Evolutionary conservation across 2,797 vertebrate genomes (phyloP).

Genomic region (Huso huso): DNA sequence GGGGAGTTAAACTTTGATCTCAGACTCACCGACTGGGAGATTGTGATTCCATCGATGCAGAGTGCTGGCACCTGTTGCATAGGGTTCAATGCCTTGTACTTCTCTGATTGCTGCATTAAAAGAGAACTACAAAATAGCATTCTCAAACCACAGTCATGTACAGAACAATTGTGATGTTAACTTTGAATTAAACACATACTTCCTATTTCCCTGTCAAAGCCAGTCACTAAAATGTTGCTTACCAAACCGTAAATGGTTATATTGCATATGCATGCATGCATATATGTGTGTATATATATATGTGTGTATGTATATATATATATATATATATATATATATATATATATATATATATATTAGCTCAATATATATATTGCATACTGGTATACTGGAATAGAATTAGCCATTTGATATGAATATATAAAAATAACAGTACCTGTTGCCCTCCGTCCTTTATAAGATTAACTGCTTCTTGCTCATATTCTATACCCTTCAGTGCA

Average conservation of each 20-base stretch:
- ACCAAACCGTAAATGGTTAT: background rate
- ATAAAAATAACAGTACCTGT: constrained; percentile 63
- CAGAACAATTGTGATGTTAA: too few relatives aligned
- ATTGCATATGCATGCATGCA: background rate
- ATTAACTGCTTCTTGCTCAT: constrained; percentile 73
- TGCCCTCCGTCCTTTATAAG: constrained; percentile 84
- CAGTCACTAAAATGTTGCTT: too few relatives aligned
- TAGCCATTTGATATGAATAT: background rate
- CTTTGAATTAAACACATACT: too few relatives aligned
- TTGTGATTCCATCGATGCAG: constrained; percentile 78
- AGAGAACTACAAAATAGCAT: background rate
- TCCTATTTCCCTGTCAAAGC: too few relatives aligned
- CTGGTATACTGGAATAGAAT: too few relatives aligned
- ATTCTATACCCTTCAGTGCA: constrained; percentile 83
- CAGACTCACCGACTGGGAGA: constrained; percentile 87
- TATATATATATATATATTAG: too few relatives aligned
- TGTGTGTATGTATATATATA: too few relatives aligned
- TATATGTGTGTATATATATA: background rate
- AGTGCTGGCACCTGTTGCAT: constrained; percentile 91
- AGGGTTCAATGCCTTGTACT: constrained; percentile 78
- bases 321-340: background rate
- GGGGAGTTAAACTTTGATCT: background rate
- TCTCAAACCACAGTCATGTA: too few relatives aligned
- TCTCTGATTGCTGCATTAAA: constrained; percentile 60
- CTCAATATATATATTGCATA: too few relatives aligned